Base-by-base conservation (phyloP, 2,888 invertebrate genomes). In the Meandrusa payeni region DNA sequence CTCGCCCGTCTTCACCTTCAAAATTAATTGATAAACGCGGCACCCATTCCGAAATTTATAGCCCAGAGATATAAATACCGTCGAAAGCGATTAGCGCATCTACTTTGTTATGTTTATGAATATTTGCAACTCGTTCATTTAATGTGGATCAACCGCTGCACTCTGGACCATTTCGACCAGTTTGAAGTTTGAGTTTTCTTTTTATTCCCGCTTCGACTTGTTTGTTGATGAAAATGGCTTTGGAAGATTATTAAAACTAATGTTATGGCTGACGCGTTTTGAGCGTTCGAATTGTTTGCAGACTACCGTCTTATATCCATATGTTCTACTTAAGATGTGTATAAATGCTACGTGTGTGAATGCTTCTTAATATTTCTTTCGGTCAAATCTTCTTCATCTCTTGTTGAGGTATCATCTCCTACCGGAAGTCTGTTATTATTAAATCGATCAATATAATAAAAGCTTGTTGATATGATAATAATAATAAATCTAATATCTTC, bases 11-110 rank as follows among this genome's bases (percentile, higher is more conserved):
- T 15, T 44, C 43, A 38, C 31, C 38, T 38, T 43, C 37, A 32
- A 24, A 43, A 38, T 43, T 38, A 43, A 43, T 43, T 43, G 43
- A 43, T 43, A 43, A 43, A 43, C 31, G 31, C 37, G 23, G 19
- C 36, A 32, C 19, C 37, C 37, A 32, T 15, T 9, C 23, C 15
- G 15, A 32, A 37, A 43, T 43, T 43, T 43, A 44, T 38, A 27
- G 33, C 43, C 27, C 32, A 15, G 9, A 38, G 38, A 38, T 27
- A 32, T 38, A 38, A 42, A 44, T 38, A 44, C 32, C 38, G 32
- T 32, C 32, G 32, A 24, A 13, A 32, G 6, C 31, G 32, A 43
- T 43, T 37, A 43, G 31, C 37, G 31, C 17, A 26, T 31, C 37
- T 44, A 44, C 43, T 44, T 38, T 38, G 38, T 44, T 44, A 38